A percentile compares a stretch with the other conserved stretches of the same genome.
Conservation (phyloP, 1,140 invertebrate species). For the Mamestra configurata region DNA sequence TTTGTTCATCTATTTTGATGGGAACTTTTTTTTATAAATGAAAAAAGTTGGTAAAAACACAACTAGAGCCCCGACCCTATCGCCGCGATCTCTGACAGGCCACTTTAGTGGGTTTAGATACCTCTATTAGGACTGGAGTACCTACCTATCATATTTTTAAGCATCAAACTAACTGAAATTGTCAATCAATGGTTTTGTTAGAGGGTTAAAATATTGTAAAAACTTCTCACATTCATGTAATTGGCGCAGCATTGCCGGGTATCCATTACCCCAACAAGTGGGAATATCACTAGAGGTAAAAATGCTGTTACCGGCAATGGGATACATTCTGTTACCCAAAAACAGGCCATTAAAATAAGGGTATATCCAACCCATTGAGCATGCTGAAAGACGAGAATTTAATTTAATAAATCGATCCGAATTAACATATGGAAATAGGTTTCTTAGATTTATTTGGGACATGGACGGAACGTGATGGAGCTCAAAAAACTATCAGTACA, state of each 20-base stretch:
- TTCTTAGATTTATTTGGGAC: too few species aligned
- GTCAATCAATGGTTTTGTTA: too few species aligned
- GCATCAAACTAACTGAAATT: too few species aligned
- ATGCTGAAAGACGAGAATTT: constrained; percentile 47
- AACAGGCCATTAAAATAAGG: constrained; percentile 90
- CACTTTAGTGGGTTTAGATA: too few species aligned
- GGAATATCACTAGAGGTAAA: constrained; percentile 90
- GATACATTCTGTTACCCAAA: constrained; percentile 91
- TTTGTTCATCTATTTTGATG: too few species aligned
- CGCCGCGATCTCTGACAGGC: too few species aligned
- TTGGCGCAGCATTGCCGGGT: constrained; percentile 79
- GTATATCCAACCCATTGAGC: constrained; percentile 88
- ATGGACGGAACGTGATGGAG: not conserved
- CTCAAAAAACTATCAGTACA: not conserved
- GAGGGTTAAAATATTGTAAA: not conserved
- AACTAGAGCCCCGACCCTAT: too few species aligned
- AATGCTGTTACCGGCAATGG: constrained; percentile 90
- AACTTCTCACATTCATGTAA: constrained; percentile 85
- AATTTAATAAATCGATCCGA: not conserved
- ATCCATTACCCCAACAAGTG: constrained; percentile 86
- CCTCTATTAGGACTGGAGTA: too few species aligned
- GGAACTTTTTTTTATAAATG: too few species aligned
- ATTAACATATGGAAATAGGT: too few species aligned
- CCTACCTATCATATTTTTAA: too few species aligned
- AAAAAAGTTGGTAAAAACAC: too few species aligned